Percentiles rank a stretch among this genome's conserved stretches.
These are phyloP conservation scores for Lagopus muta DNA, from an alignment of 2,113 vertebrate genomes.

Conservation along the genomic window DNA sequence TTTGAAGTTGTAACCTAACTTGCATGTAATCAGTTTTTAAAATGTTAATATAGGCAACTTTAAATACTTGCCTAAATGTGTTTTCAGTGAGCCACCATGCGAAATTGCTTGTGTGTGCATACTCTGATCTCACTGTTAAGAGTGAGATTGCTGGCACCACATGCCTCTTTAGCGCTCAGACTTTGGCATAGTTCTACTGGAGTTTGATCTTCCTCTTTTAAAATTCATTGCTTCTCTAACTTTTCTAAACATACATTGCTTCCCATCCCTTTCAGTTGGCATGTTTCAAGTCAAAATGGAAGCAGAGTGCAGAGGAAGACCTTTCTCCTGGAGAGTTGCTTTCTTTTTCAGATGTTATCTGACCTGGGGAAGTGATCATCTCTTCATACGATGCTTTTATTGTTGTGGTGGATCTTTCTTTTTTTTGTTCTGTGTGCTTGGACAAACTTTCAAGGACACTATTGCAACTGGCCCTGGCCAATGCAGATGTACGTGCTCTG, in stretches of 20 bases:
- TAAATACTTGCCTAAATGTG: not conserved
- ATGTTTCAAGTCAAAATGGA: not conserved
- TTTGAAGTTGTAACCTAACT: not conserved
- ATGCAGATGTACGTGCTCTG: not conserved
- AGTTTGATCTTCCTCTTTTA: not conserved
- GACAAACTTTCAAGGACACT: not conserved
- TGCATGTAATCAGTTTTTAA: not conserved
- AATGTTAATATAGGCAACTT: not conserved
- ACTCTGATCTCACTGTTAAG: not conserved
- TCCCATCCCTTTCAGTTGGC: not conserved
- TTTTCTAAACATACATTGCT: not conserved
- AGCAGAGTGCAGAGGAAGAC: not conserved
- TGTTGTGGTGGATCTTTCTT: not conserved
- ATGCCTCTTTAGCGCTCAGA: accelerated
- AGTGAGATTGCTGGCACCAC: not conserved
- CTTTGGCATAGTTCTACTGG: not conserved
- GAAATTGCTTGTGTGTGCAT: not conserved
- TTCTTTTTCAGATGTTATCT: not conserved
- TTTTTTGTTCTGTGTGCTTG: not conserved
- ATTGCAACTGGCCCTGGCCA: not conserved
- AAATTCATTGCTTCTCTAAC: not conserved
- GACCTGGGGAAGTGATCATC: not conserved
- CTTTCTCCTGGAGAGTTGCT: not conserved
- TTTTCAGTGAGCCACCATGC: not conserved
- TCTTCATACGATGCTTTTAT: not conserved